Evolutionary conservation across 2,888 invertebrate species (phyloP).

Genomic region (Brachypalpus laphriformis): DNA sequence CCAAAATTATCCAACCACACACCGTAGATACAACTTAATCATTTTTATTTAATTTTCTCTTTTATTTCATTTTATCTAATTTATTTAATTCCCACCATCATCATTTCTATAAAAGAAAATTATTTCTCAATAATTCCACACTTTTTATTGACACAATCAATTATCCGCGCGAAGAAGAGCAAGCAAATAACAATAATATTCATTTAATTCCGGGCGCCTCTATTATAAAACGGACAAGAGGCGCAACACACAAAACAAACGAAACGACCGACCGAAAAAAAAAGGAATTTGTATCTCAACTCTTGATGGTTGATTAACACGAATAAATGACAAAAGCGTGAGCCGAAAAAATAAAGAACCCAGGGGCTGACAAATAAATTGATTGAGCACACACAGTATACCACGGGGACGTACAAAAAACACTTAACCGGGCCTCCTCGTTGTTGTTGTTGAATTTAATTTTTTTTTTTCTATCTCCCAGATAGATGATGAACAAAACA

Average conservation of each 20-base stretch:
- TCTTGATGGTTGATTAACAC: constrained; percentile 67
- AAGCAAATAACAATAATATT: constrained; percentile 60
- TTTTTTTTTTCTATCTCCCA: constrained; percentile 27
- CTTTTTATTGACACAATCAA: constrained; percentile 65
- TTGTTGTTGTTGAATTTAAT: not conserved
- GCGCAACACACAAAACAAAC: constrained; percentile 9
- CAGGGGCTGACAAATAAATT: constrained; percentile 48
- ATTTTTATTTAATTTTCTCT: not conserved
- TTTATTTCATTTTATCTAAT: not conserved
- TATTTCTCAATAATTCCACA: constrained; percentile 43
- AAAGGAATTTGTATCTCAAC: constrained; percentile 60
- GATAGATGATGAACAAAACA: constrained; percentile 21
- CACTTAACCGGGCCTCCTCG: constrained; percentile 45
- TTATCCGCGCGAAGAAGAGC: constrained; percentile 54
- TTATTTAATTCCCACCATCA: constrained; percentile 45
- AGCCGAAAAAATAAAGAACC: constrained; percentile 22
- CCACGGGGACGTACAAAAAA: constrained; percentile 30
- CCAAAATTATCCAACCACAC: constrained; percentile 34
- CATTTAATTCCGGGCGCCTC: constrained; percentile 67
- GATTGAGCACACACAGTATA: constrained; percentile 62
- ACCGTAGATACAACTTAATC: constrained; percentile 45
- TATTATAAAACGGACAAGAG: constrained; percentile 40
- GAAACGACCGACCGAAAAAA: not conserved
- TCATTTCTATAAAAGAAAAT: constrained; percentile 23
- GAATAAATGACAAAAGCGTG: constrained; percentile 64